Evolutionary conservation across 2,888 invertebrate species (phyloP).

Genomic region (Watsonalla binaria): DNA sequence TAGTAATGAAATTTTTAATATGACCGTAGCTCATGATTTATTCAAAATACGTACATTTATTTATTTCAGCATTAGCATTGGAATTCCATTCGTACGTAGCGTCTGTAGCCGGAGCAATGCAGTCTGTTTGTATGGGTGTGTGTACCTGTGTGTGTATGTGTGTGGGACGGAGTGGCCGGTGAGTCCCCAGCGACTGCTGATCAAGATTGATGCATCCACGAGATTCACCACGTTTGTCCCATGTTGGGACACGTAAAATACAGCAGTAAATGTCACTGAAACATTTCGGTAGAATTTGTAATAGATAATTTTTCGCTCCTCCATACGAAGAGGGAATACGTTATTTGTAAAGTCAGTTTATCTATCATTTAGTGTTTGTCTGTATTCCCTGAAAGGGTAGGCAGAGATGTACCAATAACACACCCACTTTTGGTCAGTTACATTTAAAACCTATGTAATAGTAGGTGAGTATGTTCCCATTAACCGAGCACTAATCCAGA

Average conservation of each 20-base stretch:
- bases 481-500: too few relatives aligned
- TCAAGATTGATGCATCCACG: slow-evolving; percentile 65
- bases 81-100: slow-evolving; percentile 40
- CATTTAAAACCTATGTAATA: too few relatives aligned
- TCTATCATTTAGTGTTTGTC: background rate
- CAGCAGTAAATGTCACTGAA: slow-evolving; percentile 1
- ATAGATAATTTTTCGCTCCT: background rate
- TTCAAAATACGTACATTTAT: slow-evolving; percentile 22
- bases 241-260: slow-evolving; percentile 16
- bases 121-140: slow-evolving; percentile 20
- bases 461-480: too few relatives aligned
- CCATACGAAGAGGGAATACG: background rate
- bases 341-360: background rate
- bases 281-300: slow-evolving; percentile 1
- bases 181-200: slow-evolving; percentile 52
- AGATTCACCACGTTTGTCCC: slow-evolving; percentile 34
- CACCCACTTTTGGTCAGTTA: too few relatives aligned
- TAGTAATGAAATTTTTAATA: background rate
- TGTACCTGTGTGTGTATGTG: background rate
- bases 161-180: slow-evolving; percentile 20
- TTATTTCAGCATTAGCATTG: slow-evolving; percentile 45
- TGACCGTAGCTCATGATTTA: background rate
- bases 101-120: slow-evolving; percentile 39
- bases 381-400: too few relatives aligned
- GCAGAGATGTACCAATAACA: too few relatives aligned